phyloP scores from a whole-genome alignment of 2,113 vertebrate species.

The Jaculus jaculus region DNA sequence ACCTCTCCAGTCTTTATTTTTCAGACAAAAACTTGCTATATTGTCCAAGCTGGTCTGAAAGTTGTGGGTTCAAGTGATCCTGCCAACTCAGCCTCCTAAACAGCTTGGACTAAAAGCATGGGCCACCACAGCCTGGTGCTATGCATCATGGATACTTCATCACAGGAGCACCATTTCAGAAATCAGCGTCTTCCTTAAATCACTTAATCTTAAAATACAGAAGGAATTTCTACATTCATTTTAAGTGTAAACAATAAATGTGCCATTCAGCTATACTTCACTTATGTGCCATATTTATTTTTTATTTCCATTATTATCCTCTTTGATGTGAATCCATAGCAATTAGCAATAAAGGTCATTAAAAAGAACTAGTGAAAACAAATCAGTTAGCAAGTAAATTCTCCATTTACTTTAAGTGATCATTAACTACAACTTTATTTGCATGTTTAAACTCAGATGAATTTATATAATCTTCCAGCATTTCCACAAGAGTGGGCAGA shows the following conservation, averaged over 20 bases:
- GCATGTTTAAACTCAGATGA: background rate
- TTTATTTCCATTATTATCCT: background rate
- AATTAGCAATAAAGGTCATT: background rate
- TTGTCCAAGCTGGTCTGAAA: background rate
- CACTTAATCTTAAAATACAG: slow-evolving; percentile 59
- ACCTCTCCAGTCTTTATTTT: too few species aligned
- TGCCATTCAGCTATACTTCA: background rate
- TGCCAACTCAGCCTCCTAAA: background rate
- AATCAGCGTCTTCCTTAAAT: slow-evolving; percentile 1
- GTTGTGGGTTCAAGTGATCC: background rate
- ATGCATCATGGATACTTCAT: slow-evolving; percentile 48
- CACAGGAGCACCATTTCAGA: slow-evolving; percentile 43
- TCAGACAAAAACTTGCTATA: too few species aligned
- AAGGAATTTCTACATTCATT: slow-evolving; percentile 29
- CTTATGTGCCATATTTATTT: background rate
- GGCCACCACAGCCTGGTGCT: background rate
- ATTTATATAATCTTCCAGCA: slow-evolving; percentile 14
- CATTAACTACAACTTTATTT: slow-evolving; percentile 33
- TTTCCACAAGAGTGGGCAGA: too few species aligned
- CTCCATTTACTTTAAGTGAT: slow-evolving; percentile 49
- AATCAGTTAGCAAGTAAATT: slow-evolving; percentile 31
- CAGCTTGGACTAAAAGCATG: background rate
- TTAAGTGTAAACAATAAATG: background rate
- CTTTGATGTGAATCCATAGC: background rate
- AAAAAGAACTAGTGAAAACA: background rate